phyloP scores from a whole-genome alignment of 2,888 invertebrate genomes.

The Hirtodrosophila confusa region DNA sequence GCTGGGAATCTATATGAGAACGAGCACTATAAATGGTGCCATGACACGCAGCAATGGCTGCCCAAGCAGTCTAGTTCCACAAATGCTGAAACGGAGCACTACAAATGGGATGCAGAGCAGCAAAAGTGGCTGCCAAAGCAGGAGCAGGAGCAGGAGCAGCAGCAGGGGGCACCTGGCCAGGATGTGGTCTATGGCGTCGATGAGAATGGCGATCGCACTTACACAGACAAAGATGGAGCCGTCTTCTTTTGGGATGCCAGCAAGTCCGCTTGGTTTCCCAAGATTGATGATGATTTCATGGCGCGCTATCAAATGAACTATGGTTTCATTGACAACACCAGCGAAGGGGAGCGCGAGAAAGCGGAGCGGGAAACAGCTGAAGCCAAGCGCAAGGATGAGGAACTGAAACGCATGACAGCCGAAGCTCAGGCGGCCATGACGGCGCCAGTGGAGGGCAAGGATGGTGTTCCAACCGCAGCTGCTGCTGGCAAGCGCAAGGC shows the following conservation, averaged over 20 bases:
- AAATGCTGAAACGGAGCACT: slow-evolving; percentile 84
- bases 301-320: slow-evolving; percentile 98
- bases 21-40: slow-evolving; percentile 83
- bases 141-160: slow-evolving; percentile 15
- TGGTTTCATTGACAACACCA: slow-evolving; percentile 90
- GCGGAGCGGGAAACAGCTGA: slow-evolving; percentile 62
- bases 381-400: slow-evolving; percentile 65
- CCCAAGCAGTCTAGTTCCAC: slow-evolving; percentile 72
- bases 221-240: slow-evolving; percentile 94
- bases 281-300: slow-evolving; percentile 98
- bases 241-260: slow-evolving; percentile 95
- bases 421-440: slow-evolving; percentile 75
- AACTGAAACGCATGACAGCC: slow-evolving; percentile 73
- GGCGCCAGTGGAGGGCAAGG: slow-evolving; percentile 11
- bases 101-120: slow-evolving; percentile 87
- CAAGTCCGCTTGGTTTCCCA: slow-evolving; percentile 98
- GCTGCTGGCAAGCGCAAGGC: slow-evolving; percentile 84
- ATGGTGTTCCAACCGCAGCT: slow-evolving; percentile 19
- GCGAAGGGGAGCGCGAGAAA: slow-evolving; percentile 65
- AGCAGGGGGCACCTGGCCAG: slow-evolving; percentile 38
- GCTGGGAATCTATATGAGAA: slow-evolving; percentile 82
- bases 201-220: slow-evolving; percentile 91
- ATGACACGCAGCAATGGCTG: slow-evolving; percentile 85
- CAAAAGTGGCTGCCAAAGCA: slow-evolving; percentile 86
- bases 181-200: slow-evolving; percentile 88